Percentiles rank a stretch among this genome's conserved stretches.
Evolutionary conservation across 2,113 vertebrate genomes (phyloP).

Genomic region (Oreochromis niloticus): DNA sequence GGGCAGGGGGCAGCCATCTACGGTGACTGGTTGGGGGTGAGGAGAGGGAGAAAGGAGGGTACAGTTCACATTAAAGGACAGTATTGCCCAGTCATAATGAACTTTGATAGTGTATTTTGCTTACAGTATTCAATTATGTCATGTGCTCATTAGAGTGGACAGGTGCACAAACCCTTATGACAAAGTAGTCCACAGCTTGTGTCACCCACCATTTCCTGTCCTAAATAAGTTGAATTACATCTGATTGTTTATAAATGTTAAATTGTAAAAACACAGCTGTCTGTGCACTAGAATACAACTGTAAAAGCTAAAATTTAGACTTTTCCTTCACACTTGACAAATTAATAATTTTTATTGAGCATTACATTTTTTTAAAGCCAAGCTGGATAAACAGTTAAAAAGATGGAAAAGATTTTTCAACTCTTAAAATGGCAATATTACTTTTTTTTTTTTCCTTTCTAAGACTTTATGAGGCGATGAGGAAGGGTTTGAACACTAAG

Average conservation of each 20-base stretch:
- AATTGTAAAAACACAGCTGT: neutral
- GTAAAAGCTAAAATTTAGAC: neutral
- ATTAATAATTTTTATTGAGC: neutral
- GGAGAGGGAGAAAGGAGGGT: neutral
- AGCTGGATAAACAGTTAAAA: neutral
- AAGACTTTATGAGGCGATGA: neutral
- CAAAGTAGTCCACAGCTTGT: neutral
- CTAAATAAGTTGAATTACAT: neutral
- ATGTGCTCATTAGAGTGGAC: neutral
- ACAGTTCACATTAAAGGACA: conserved; percentile 7
- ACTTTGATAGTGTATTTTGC: conserved; percentile 6
- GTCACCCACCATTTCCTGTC: neutral
- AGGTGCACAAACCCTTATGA: neutral
- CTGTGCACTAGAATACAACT: neutral
- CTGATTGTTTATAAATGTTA: neutral
- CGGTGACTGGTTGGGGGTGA: neutral
- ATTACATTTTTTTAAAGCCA: neutral
- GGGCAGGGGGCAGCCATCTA: neutral
- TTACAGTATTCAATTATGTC: conserved; percentile 25
- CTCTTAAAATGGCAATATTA: neutral
- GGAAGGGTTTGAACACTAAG: neutral
- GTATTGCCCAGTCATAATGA: neutral
- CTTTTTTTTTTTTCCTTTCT: neutral
- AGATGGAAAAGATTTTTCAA: neutral
- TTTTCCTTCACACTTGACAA: neutral